Evolutionary conservation across 2,888 invertebrate species (phyloP), one percentile per base, ranked within the genome.

Genomic region (Metallyticus violacea): DNA sequence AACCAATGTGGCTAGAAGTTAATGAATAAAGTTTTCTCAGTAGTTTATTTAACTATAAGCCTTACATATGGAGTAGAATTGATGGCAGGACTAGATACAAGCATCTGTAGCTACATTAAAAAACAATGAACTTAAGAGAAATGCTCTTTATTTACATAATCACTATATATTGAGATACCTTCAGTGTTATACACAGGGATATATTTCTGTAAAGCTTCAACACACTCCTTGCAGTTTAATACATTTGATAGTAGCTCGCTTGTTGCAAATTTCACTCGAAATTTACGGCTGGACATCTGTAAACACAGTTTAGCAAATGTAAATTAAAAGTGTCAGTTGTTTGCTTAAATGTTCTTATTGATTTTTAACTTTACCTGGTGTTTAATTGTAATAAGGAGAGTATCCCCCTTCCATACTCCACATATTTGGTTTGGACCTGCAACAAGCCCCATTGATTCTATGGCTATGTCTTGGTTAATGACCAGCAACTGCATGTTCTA

Each of bases 401-500:
- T 77, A 1, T 5, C 27, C 1, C 29, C 29, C 28, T 83, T 83
- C 83, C 83, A 83, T 0, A 83, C 29, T 6, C 83, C 83, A 27
- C 29, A 15, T 7, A 83, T 7, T 7, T 77, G 77, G 22, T 25
- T 27, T 22, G 77, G 22, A 6, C 83, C 83, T 77, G 83, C 7
- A 26, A 77, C 22, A 27, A 83, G 83, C 1, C 77, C 28, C 25
- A 83, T 28, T 4, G 83, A 77, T 9, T 83, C 83, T 9, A 77
- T 4, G 6, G 29, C 77, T 28, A 77, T 83, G 7, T 29, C 83
- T 26, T 83, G 22, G 9, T 77, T 76, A 28, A 83, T n/a, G n/a
- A 83, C 83, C 15, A 83, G 77, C 25, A 83, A 22, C 26, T 83
- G 83, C 83, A 83, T 77, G 25, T 83, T 82, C 82, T 82, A 22